Conservation (phyloP, 2,888 invertebrate genomes). For the Eristalis pertinax region DNA sequence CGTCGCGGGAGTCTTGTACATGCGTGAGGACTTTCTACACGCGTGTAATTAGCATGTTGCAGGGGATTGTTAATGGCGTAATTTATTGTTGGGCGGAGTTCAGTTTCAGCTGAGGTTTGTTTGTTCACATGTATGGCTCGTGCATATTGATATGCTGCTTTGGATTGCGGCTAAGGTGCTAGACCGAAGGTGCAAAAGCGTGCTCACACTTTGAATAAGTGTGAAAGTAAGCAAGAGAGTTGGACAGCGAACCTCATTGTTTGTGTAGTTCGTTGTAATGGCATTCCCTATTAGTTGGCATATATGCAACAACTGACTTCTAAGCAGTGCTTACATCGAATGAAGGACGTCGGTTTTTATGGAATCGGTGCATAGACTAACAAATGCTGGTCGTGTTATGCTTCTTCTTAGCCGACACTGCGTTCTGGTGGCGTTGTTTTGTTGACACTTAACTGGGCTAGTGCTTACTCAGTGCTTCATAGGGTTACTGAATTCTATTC, state of each 20-base stretch:
- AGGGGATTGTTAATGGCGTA: conserved; percentile 26
- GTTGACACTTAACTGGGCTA: too few relatives aligned
- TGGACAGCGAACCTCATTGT: conserved; percentile 31
- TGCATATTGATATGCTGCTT: neutral
- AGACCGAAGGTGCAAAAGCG: neutral
- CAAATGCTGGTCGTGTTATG: too few relatives aligned
- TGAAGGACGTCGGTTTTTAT: neutral
- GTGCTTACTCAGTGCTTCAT: too few relatives aligned
- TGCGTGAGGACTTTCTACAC: conserved; percentile 61
- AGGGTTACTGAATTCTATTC: too few relatives aligned
- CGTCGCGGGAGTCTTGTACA: conserved; percentile 7
- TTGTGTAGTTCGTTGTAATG: neutral
- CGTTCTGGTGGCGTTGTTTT: too few relatives aligned
- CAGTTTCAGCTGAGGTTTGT: conserved; percentile 8
- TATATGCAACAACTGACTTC: neutral
- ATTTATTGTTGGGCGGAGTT: conserved; percentile 33
- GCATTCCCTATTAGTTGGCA: neutral
- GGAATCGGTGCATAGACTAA: too few relatives aligned
- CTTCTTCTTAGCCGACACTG: too few relatives aligned
- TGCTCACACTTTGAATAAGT: conserved; percentile 3
- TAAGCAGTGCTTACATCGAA: neutral
- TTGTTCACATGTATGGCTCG: neutral
- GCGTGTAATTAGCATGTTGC: conserved; percentile 54
- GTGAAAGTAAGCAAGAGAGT: conserved; percentile 40
- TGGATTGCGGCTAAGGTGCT: neutral